phyloP scores from a whole-genome alignment of 1,140 invertebrate genomes.

The Drosophila trapezifrons region DNA sequence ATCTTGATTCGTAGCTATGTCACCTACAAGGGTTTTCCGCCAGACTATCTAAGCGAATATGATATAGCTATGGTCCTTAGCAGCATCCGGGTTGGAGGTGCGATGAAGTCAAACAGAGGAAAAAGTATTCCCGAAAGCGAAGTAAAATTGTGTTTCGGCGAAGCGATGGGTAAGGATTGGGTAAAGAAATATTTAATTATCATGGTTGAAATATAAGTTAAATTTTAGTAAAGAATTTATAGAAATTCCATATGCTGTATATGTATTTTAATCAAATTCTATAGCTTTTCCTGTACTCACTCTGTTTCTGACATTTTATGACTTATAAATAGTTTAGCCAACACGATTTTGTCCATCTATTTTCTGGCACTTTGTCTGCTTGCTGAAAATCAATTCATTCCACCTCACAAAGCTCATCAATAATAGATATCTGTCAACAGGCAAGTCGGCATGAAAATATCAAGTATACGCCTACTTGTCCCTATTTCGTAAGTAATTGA shows the following conservation, averaged over 20 bases:
- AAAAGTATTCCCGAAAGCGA: constrained; percentile 26
- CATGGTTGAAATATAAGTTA: no score
- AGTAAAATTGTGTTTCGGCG: constrained; percentile 45
- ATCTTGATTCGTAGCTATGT: constrained; percentile 37
- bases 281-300: no score
- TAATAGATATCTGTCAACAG: constrained; percentile 22
- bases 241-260: not conserved
- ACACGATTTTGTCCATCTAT: constrained; percentile 3
- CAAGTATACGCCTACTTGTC: constrained; percentile 27
- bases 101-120: not conserved
- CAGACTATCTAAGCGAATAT: not conserved
- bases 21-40: constrained; percentile 18
- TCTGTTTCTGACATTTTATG: not conserved
- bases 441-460: constrained; percentile 14
- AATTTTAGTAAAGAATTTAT: not conserved
- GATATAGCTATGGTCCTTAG: constrained; percentile 34
- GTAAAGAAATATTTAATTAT: not conserved
- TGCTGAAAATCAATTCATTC: constrained; percentile 13
- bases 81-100: constrained; percentile 48
- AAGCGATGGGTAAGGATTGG: constrained; percentile 37
- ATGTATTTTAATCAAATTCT: not conserved
- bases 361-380: constrained; percentile 12
- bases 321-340: not conserved
- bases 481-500: constrained; percentile 7
- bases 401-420: constrained; percentile 11